Conservation (phyloP, 2,888 invertebrate genomes). For the Deilephila porcellus region DNA sequence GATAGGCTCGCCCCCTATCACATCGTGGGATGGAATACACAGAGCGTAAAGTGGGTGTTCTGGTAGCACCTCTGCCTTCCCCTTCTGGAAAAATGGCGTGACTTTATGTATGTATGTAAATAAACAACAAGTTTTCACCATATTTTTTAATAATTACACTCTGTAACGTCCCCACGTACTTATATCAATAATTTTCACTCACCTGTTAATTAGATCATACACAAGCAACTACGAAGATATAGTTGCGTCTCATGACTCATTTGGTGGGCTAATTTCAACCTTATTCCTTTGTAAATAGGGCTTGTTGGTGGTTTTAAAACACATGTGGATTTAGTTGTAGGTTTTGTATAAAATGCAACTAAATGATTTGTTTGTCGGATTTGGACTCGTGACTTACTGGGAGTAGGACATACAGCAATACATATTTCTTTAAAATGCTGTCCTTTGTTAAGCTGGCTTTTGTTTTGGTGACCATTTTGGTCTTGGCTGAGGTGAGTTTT, state of each 20-base stretch:
- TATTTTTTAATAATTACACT: too few species aligned
- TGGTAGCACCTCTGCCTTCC: too few species aligned
- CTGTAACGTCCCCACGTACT: too few species aligned
- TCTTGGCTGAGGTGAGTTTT: constrained; percentile 40
- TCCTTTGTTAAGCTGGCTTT: background rate
- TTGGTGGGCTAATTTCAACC: background rate
- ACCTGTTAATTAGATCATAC: too few species aligned
- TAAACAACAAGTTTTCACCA: too few species aligned
- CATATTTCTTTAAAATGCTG: background rate
- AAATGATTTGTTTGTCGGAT: background rate
- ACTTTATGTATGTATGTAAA: too few species aligned
- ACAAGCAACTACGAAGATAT: too few species aligned
- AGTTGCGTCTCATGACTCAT: too few species aligned
- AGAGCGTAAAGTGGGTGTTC: too few species aligned
- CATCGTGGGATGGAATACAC: too few species aligned
- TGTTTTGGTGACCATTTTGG: constrained; percentile 8
- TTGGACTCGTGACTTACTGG: background rate
- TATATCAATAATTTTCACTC: background rate
- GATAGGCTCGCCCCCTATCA: too few species aligned
- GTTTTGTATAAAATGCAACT: background rate
- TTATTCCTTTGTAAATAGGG: background rate
- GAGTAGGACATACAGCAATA: background rate
- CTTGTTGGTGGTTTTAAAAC: background rate
- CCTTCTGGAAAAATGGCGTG: too few species aligned
- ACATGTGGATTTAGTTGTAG: background rate